Base-by-base conservation (phyloP, 2,113 vertebrate species). In the Panthera tigris region DNA sequence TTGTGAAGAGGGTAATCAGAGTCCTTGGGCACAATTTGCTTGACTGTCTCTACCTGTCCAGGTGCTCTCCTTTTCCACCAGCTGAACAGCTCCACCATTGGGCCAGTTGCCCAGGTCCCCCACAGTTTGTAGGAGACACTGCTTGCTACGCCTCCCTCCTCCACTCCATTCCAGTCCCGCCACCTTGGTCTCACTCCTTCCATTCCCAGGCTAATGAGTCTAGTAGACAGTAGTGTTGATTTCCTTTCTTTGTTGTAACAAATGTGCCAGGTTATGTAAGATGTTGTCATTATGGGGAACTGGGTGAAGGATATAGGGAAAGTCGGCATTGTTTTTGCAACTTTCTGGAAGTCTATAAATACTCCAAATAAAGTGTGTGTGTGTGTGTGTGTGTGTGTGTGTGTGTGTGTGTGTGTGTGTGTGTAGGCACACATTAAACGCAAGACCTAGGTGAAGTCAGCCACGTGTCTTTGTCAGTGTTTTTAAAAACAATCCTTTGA, bases 201-300 rank as follows among this genome's bases (percentile, higher is more conserved):
- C 39, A 21, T 29, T 41, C 23, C 16, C 61, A 55, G 9, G 71
- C 25, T 27, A 31, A 2, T 12, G n/a, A 63, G n/a, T 83, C 71
- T 79, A 41, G n/a, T 45, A 25, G 52, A 55, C 0, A 18, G 36
- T 9, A 33, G 45, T 8, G 55, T 61, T 33, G 2, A 69, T 85
- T n/a, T 93, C 76, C n/a, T 65, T 84, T 86, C 80, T 93, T 50
- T 61, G n/a, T 31, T 57, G 68, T 61, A 45, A 79, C 41, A 9
- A 19, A 6, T 0, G 0, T 45, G 4, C 27, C 79, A 13, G 50
- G 31, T 48, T 50, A 48, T 11, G 0, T 7, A 33, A 79, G 83
- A 74, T 19, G 18, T 4, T 29, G 7, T 71, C 14, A 0, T 82
- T 7, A 5, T 25, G 55, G 52, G 15, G 81, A 61, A 16, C 41